Conservation (phyloP, 1,140 invertebrate genomes). For the Aphaenogaster floridana region DNA sequence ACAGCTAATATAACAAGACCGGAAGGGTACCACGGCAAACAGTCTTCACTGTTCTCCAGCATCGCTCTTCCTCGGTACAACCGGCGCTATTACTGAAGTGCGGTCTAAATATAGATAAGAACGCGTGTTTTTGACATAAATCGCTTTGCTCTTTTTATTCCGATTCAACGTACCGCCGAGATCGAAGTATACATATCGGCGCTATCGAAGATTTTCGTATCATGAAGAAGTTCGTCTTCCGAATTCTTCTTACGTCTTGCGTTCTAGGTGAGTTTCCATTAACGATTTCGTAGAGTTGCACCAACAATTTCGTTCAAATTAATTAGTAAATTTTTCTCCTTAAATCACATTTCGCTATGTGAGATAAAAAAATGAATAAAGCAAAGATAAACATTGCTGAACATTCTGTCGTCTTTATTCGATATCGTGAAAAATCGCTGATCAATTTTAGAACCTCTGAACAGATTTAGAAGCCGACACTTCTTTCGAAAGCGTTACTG, state of each 20-base stretch:
- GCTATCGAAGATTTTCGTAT: background rate
- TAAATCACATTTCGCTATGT: background rate
- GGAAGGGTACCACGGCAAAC: conserved; percentile 18
- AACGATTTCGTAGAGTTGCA: background rate
- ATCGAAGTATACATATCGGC: background rate
- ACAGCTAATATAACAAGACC: conserved; percentile 1
- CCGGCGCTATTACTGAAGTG: conserved; percentile 68
- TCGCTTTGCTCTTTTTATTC: conserved; percentile 37
- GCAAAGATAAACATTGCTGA: background rate
- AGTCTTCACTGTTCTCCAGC: conserved; percentile 60
- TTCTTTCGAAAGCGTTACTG: background rate
- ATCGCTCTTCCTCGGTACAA: conserved; percentile 51
- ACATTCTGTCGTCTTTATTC: background rate
- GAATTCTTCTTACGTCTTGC: conserved; percentile 40
- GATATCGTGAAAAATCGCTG: background rate
- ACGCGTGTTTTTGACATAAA: conserved; percentile 66
- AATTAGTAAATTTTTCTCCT: background rate
- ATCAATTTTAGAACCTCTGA: background rate
- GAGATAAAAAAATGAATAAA: background rate
- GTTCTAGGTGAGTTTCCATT: conserved; percentile 37
- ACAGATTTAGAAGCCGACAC: background rate
- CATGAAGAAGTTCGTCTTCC: conserved; percentile 35
- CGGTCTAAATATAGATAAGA: conserved; percentile 71
- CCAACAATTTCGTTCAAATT: background rate
- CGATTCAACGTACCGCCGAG: conserved; percentile 22